Conservation (phyloP, 2,888 invertebrate species). For the Poecilobothrus nobilitatus region DNA sequence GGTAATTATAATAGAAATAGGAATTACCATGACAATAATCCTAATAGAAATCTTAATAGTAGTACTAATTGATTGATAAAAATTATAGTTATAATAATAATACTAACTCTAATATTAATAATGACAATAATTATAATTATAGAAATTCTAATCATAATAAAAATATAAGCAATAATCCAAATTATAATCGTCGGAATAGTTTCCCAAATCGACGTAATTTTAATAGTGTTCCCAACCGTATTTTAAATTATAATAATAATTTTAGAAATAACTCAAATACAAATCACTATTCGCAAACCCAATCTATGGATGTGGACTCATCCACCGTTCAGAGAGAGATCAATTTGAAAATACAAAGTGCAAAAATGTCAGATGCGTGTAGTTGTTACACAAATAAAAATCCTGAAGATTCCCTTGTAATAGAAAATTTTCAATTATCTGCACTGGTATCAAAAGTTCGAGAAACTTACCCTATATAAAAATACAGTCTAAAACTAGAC, state of each 20-base stretch:
- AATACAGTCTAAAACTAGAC: neutral
- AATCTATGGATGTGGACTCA: conserved; percentile 13
- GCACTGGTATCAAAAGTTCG: conserved; percentile 8
- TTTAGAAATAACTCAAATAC: neutral
- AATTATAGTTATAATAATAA: neutral
- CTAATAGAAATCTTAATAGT: neutral
- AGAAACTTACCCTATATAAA: conserved; percentile 14
- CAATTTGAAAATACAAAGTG: neutral
- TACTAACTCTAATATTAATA: neutral
- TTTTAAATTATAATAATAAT: neutral
- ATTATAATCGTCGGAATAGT: neutral
- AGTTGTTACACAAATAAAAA: too few species aligned
- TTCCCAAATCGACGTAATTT: neutral
- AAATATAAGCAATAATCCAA: neutral
- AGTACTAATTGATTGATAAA: neutral
- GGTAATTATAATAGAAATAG: neutral
- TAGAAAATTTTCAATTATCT: conserved; percentile 15
- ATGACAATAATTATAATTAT: neutral
- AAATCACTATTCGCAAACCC: neutral
- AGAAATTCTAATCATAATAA: neutral
- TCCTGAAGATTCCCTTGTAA: neutral
- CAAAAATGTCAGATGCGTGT: too few species aligned
- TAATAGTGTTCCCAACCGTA: neutral
- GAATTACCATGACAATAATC: neutral
- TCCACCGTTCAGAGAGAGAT: conserved; percentile 9